Conservation (phyloP, 2,797 vertebrate species). For the Bucorvus abyssinicus region DNA sequence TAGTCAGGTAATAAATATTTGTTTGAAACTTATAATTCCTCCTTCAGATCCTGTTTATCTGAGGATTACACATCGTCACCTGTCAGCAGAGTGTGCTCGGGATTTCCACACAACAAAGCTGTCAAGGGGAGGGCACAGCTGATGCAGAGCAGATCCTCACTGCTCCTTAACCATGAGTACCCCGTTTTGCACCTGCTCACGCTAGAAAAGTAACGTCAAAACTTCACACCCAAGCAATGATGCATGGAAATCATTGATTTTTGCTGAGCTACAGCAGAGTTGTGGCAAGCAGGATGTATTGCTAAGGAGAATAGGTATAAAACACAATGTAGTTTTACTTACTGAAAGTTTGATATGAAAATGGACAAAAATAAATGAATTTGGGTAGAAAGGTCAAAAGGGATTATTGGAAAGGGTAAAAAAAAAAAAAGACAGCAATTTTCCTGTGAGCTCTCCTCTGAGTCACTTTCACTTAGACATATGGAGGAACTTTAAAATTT, state of each 20-base stretch:
- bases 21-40: neutral
- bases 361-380: neutral
- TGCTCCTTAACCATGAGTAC: neutral
- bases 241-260: neutral
- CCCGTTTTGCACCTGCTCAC: neutral
- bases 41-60: neutral
- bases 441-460: neutral
- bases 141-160: neutral
- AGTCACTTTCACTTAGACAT: conserved; percentile 25
- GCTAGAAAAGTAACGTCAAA: neutral
- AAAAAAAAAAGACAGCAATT: neutral
- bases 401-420: neutral
- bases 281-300: neutral
- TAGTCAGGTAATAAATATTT: neutral
- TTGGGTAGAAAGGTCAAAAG: neutral
- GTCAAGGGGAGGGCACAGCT: rapidly evolving
- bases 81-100: neutral
- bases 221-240: neutral
- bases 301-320: neutral
- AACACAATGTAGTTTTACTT: neutral
- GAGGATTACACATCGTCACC: neutral
- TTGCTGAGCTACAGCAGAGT: neutral
- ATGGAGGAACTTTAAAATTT: neutral
- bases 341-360: neutral
- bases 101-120: neutral